These are phyloP conservation scores for Notocelia uddmanniana DNA, from an alignment of 2,888 invertebrate species.

Conservation along the genomic window DNA sequence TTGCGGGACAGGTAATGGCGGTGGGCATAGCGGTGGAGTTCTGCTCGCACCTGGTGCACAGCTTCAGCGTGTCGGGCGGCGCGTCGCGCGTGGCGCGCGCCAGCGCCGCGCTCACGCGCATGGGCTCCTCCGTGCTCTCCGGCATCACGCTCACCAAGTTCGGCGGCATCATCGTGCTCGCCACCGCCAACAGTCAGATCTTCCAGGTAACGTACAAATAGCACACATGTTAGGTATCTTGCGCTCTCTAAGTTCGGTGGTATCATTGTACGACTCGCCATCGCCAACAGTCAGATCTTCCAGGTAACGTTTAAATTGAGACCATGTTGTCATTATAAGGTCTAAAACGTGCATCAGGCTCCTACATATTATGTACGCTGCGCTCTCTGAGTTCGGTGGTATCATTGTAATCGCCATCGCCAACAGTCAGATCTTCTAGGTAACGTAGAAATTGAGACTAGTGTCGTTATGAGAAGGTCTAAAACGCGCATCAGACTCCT, in stretches of 20 bases:
- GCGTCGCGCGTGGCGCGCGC: constrained; percentile 91
- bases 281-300: constrained; percentile 99
- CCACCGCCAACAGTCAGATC: constrained; percentile 98
- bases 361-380: constrained; percentile 97
- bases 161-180: constrained; percentile 98
- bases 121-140: constrained; percentile 98
- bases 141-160: constrained; percentile 99
- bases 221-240: constrained; percentile 98
- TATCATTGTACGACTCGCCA: constrained; percentile 97
- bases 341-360: constrained; percentile 97
- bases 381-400: constrained; percentile 96
- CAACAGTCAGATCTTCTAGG: constrained; percentile 98
- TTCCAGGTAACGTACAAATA: constrained; percentile 89
- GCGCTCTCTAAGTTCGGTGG: constrained; percentile 96
- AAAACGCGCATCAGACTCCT: no score
- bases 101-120: constrained; percentile 93
- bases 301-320: constrained; percentile 85
- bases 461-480: no score
- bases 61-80: constrained; percentile 93
- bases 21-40: constrained; percentile 99
- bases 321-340: no score
- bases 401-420: constrained; percentile 98
- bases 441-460: no score
- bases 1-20: constrained; percentile 98
- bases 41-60: constrained; percentile 98